Percentiles rank a stretch among this genome's conserved stretches.
phyloP scores from a whole-genome alignment of 2,113 vertebrate genomes.

The Dromiciops gliroides region DNA sequence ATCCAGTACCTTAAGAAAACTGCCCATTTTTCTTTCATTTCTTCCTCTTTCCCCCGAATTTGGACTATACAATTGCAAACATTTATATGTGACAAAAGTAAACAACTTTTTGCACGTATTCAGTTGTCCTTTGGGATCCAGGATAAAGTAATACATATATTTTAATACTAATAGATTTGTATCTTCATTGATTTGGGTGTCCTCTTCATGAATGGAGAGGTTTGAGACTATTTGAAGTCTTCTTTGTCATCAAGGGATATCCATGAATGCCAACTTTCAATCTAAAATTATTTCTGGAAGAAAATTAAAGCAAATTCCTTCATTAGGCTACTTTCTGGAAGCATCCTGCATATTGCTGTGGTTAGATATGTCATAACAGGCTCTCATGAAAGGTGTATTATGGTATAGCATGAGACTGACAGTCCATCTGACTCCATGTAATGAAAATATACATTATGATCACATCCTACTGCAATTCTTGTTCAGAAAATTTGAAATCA shows the following conservation, averaged over 20 bases:
- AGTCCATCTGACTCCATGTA: neutral
- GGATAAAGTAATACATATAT: neutral
- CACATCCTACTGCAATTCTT: neutral
- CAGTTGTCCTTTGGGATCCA: neutral
- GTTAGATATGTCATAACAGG: neutral
- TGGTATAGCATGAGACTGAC: neutral
- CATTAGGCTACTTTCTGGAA: neutral
- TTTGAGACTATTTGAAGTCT: neutral
- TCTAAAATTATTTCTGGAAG: neutral
- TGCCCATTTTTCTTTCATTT: too few relatives aligned
- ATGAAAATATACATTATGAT: neutral
- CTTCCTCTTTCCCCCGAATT: neutral
- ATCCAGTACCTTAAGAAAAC: too few relatives aligned
- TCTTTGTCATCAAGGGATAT: neutral
- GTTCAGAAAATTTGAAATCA: conserved; percentile 24
- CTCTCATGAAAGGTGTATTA: neutral
- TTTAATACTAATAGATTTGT: neutral
- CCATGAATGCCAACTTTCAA: neutral
- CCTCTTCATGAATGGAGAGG: neutral
- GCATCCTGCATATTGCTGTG: too few relatives aligned
- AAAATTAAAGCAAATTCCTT: neutral
- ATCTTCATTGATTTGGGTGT: neutral
- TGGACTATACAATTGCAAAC: neutral
- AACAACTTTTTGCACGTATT: neutral
- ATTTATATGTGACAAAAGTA: neutral